Conservation (phyloP, 2,888 invertebrate genomes). For the Clostera curtula region DNA sequence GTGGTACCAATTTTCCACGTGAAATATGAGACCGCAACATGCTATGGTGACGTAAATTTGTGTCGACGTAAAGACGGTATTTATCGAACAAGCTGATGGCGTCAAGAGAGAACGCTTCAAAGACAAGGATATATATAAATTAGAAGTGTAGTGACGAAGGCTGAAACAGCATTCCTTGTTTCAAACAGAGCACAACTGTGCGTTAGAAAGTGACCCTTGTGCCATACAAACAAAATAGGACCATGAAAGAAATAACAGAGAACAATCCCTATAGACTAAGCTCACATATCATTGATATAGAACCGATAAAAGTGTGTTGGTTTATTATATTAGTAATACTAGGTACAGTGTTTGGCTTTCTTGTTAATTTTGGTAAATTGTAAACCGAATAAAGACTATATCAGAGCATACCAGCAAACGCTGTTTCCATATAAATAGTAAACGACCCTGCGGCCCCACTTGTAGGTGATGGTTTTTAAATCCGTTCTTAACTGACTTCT, state of each 20-base stretch:
- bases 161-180: conserved; percentile 12
- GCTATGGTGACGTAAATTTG: conserved; percentile 31
- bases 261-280: conserved; percentile 9
- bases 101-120: conserved; percentile 30
- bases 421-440: no score
- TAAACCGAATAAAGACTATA: no score
- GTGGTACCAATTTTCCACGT: conserved; percentile 20
- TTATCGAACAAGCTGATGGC: conserved; percentile 27
- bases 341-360: no score
- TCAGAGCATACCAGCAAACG: no score
- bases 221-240: conserved; percentile 13
- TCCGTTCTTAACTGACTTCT: no score
- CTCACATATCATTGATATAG: no score
- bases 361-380: no score
- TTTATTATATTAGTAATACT: no score
- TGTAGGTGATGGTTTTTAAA: no score
- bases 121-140: no score
- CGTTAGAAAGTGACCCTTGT: not conserved
- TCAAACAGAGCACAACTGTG: conserved; percentile 15
- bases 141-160: conserved; percentile 9
- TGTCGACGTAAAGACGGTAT: conserved; percentile 25
- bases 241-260: conserved; percentile 12
- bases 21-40: conserved; percentile 22
- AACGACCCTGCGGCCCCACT: no score
- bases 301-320: no score